Percentiles rank a stretch among this genome's conserved stretches.
These are phyloP conservation scores for Sebastes kiyomatsui DNA, from an alignment of 2,797 vertebrate species.

Conservation along the genomic window DNA sequence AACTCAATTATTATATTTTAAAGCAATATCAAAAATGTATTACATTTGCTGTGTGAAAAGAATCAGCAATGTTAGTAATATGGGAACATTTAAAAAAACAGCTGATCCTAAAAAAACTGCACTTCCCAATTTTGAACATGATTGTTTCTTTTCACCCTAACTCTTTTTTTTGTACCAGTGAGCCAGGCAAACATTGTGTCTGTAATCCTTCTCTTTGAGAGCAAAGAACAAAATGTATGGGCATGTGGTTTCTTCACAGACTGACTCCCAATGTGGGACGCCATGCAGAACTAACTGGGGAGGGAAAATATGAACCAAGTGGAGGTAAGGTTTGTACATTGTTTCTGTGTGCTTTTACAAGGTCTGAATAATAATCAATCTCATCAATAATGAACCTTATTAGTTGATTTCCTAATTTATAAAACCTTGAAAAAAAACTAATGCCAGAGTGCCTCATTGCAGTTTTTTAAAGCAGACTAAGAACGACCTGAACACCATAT, in stretches of 20 bases:
- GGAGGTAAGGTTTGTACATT: neutral
- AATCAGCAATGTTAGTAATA: neutral
- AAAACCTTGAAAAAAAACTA: neutral
- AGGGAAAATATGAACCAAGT: neutral
- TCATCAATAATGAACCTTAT: neutral
- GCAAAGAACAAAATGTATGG: slow-evolving; percentile 7
- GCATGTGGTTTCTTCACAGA: slow-evolving; percentile 13
- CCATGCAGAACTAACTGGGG: slow-evolving; percentile 25
- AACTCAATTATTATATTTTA: neutral
- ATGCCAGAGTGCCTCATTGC: neutral
- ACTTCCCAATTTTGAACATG: neutral
- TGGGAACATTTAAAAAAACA: neutral
- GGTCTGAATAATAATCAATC: neutral
- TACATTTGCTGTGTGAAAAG: neutral
- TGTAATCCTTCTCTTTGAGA: neutral
- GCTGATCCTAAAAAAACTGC: neutral
- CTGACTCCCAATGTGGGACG: slow-evolving; percentile 10
- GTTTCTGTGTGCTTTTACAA: neutral
- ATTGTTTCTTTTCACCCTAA: neutral
- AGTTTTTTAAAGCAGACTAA: neutral
- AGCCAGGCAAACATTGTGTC: neutral
- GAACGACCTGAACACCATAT: accelerated
- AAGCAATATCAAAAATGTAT: neutral
- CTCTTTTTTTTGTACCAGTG: neutral
- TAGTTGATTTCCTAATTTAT: neutral